Evolutionary conservation across 2,797 vertebrate genomes (phyloP).

Genomic region (Spea hammondii): DNA sequence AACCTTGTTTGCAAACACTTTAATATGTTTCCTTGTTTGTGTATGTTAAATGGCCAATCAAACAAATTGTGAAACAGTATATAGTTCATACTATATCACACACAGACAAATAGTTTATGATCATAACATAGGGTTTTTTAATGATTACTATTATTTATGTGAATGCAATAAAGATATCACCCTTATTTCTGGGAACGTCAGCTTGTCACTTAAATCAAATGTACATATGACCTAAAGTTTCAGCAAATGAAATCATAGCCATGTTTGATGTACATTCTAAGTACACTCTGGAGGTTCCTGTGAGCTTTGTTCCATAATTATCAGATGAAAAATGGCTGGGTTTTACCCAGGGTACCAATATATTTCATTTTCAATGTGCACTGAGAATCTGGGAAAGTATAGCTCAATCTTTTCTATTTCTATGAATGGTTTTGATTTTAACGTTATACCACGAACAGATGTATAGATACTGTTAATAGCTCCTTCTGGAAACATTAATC

Average conservation of each 20-base stretch:
- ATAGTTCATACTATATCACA: not conserved
- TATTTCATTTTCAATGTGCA: constrained; percentile 61
- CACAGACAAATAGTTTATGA: not conserved
- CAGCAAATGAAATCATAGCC: constrained; percentile 63
- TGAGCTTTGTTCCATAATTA: constrained; percentile 69
- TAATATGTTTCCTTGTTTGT: too few species aligned
- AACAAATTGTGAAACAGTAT: not conserved
- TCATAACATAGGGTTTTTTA: not conserved
- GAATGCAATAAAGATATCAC: constrained; percentile 41
- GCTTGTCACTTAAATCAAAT: constrained; percentile 57
- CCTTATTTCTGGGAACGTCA: constrained; percentile 59
- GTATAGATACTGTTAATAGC: constrained; percentile 71
- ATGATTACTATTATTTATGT: constrained; percentile 17
- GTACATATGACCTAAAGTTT: constrained; percentile 64
- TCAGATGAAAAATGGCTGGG: constrained; percentile 68
- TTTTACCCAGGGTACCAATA: constrained; percentile 67
- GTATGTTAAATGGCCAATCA: too few species aligned
- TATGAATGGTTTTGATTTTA: constrained; percentile 70
- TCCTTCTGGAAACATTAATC: constrained; percentile 76
- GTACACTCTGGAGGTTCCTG: constrained; percentile 63
- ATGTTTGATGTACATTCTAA: constrained; percentile 66
- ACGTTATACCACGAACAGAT: constrained; percentile 76
- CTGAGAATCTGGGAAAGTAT: constrained; percentile 56
- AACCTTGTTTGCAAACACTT: too few species aligned
- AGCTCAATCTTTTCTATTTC: constrained; percentile 42